Evolutionary conservation across 2,113 vertebrate genomes (phyloP).

Genomic region (Malurus cyaneus): DNA sequence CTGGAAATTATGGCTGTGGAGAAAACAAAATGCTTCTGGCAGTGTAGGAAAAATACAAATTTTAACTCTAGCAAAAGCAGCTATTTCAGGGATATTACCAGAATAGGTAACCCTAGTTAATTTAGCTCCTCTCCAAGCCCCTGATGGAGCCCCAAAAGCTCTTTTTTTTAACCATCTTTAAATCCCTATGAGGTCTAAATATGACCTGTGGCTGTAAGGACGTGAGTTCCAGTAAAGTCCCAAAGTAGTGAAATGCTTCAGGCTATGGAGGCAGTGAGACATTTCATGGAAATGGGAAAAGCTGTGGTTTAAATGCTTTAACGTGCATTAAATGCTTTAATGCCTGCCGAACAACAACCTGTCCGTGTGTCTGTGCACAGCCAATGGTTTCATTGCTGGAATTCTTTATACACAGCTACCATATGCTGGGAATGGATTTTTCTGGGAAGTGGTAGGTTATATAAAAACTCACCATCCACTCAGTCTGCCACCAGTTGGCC

Average conservation of each 20-base stretch:
- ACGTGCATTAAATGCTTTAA: neutral
- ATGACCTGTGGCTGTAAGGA: neutral
- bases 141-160: neutral
- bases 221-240: neutral
- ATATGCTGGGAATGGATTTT: neutral
- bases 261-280: neutral
- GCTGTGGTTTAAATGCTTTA: neutral
- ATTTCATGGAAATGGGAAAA: neutral
- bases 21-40: slow-evolving; percentile 37
- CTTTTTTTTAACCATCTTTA: neutral
- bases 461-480: neutral
- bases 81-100: neutral
- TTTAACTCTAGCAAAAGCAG: neutral
- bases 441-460: neutral
- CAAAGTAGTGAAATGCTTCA: neutral
- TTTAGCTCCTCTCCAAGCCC: neutral
- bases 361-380: neutral
- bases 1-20: slow-evolving; percentile 10
- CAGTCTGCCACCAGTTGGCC: neutral
- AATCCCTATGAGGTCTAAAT: neutral
- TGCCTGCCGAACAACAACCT: neutral
- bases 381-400: neutral
- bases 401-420: neutral
- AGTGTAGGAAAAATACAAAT: slow-evolving; percentile 46
- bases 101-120: neutral